phyloP scores from a whole-genome alignment of 2,797 vertebrate genomes.

The Serranus cabrilla region DNA sequence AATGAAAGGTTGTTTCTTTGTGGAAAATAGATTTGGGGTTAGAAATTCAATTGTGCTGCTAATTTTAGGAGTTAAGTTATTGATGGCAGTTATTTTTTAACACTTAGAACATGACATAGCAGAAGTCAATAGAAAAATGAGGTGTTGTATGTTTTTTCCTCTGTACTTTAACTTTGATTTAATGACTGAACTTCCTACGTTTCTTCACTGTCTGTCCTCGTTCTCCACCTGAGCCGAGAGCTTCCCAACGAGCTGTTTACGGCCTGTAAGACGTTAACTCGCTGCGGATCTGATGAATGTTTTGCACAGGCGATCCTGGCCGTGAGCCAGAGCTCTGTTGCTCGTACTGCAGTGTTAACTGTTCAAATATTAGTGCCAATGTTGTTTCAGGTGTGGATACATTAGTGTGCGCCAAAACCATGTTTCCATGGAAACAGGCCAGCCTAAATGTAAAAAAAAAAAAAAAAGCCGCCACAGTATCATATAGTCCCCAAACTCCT shows the following conservation, averaged over 20 bases:
- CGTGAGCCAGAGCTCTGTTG: slow-evolving; percentile 72
- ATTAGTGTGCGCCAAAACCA: slow-evolving; percentile 73
- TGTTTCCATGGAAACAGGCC: slow-evolving; percentile 81
- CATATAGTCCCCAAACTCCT: slow-evolving; percentile 64
- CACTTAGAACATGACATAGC: too few species aligned
- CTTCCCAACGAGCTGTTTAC: slow-evolving; percentile 70
- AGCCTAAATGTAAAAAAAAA: slow-evolving; percentile 71
- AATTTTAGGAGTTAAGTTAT: too few species aligned
- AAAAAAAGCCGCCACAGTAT: slow-evolving; percentile 75
- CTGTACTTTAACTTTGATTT: neutral
- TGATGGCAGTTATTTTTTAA: too few species aligned
- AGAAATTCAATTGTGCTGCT: too few species aligned
- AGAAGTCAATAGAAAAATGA: neutral
- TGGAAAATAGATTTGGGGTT: too few species aligned
- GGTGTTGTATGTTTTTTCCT: neutral
- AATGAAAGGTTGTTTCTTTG: too few species aligned
- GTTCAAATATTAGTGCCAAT: slow-evolving; percentile 82
- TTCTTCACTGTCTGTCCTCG: neutral
- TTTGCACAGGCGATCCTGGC: slow-evolving; percentile 74
- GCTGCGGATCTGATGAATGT: slow-evolving; percentile 77
- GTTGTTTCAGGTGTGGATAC: slow-evolving; percentile 91
- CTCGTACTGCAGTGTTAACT: slow-evolving; percentile 82
- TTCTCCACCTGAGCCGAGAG: slow-evolving; percentile 50
- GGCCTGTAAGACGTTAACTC: slow-evolving; percentile 71
- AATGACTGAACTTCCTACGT: neutral